Evolutionary conservation across 2,888 invertebrate species (phyloP).

Genomic region (Flexamia atlantica): DNA sequence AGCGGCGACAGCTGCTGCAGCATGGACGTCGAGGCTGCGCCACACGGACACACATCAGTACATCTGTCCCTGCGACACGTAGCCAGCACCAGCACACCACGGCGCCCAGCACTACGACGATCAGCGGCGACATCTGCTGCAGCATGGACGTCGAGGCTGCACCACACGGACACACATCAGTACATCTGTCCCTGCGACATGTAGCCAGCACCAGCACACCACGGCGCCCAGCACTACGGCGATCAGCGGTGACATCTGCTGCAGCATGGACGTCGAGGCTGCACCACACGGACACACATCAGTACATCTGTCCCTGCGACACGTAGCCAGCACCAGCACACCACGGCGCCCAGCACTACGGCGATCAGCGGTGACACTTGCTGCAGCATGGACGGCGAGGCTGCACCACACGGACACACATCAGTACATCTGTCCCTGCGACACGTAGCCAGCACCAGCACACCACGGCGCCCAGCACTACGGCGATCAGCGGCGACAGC

Average conservation of each 20-base stretch:
- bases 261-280: conserved; percentile 70
- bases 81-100: conserved; percentile 71
- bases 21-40: too few relatives aligned
- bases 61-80: too few relatives aligned
- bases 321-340: too few relatives aligned
- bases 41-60: too few relatives aligned
- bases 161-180: conserved; percentile 37
- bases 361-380: too few relatives aligned
- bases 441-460: conserved; percentile 66
- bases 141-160: conserved; percentile 69
- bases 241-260: conserved; percentile 75
- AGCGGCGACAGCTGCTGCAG: too few relatives aligned
- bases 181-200: conserved; percentile 71
- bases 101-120: conserved; percentile 75
- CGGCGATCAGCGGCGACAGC: conserved; percentile 75
- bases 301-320: not conserved
- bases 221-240: conserved; percentile 75
- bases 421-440: too few relatives aligned
- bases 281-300: conserved; percentile 34
- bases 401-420: too few relatives aligned
- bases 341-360: too few relatives aligned
- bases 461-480: conserved; percentile 74
- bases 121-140: conserved; percentile 75
- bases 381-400: too few relatives aligned
- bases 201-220: conserved; percentile 74